Conservation (phyloP, 1,140 invertebrate genomes). For the Pseudomyrmex concolor region DNA sequence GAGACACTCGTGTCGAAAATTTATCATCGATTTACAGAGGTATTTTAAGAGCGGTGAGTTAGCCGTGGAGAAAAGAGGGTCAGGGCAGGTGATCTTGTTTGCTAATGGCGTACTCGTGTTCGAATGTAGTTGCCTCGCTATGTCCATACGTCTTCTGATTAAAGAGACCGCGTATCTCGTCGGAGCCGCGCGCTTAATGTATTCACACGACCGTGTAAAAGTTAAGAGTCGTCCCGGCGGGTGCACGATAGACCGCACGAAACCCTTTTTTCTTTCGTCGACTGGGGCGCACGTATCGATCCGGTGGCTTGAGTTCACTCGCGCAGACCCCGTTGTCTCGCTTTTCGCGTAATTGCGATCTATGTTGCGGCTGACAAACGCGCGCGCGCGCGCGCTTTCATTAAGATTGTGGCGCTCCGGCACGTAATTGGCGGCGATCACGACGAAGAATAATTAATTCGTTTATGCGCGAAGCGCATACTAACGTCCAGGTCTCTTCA, state of each 20-base stretch:
- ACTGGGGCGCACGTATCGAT: slow-evolving; percentile 67
- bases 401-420: slow-evolving; percentile 54
- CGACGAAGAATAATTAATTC: slow-evolving; percentile 58
- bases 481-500: slow-evolving; percentile 29
- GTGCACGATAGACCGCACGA: slow-evolving; percentile 73
- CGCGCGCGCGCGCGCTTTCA: slow-evolving; percentile 38
- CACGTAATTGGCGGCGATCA: slow-evolving; percentile 56
- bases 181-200: slow-evolving; percentile 74
- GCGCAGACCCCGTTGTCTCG: slow-evolving; percentile 47
- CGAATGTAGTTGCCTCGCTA: slow-evolving; percentile 79
- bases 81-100: slow-evolving; percentile 82
- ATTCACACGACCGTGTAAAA: slow-evolving; percentile 78
- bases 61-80: slow-evolving; percentile 58
- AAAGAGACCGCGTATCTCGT: slow-evolving; percentile 81
- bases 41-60: slow-evolving; percentile 67
- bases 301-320: slow-evolving; percentile 56
- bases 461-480: slow-evolving; percentile 37
- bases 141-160: slow-evolving; percentile 83
- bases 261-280: slow-evolving; percentile 56
- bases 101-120: slow-evolving; percentile 84
- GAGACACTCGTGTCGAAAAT: slow-evolving; percentile 63
- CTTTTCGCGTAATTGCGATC: slow-evolving; percentile 61
- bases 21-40: slow-evolving; percentile 79
- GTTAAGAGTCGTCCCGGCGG: slow-evolving; percentile 73
- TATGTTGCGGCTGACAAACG: slow-evolving; percentile 37